Evolutionary conservation across 2,113 vertebrate genomes (phyloP).

Genomic region (Rhagologus leucostigma): DNA sequence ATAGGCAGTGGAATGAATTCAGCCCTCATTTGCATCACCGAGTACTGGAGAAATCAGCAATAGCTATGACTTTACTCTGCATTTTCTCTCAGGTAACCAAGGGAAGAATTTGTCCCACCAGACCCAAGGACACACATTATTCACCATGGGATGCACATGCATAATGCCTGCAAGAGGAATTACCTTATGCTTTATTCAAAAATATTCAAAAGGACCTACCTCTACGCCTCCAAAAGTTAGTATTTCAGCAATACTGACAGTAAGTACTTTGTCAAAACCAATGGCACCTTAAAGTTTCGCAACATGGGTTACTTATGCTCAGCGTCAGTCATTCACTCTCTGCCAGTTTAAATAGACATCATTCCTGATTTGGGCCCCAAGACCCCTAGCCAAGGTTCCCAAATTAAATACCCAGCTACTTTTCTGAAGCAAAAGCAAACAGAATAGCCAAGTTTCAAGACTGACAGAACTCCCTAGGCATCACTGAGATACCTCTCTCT

Average conservation of each 20-base stretch:
- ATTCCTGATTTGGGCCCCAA: background rate
- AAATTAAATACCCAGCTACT: background rate
- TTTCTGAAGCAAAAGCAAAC: background rate
- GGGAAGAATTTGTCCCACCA: background rate
- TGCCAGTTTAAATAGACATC: background rate
- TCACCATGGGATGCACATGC: background rate
- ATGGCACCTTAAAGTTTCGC: background rate
- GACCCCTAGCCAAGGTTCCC: background rate
- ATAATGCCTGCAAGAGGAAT: constrained; percentile 19
- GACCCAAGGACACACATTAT: constrained; percentile 24
- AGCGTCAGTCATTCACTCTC: background rate
- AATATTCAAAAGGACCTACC: constrained; percentile 26
- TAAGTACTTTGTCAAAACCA: background rate
- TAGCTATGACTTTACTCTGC: background rate
- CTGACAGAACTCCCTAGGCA: background rate
- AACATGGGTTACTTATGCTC: background rate
- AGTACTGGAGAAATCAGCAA: background rate
- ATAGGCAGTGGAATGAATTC: background rate
- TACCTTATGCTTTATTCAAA: constrained; percentile 24
- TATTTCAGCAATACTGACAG: background rate
- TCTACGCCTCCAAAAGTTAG: background rate
- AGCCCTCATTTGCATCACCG: background rate
- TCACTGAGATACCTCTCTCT: background rate
- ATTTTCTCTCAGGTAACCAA: background rate
- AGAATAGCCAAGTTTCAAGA: background rate